phyloP scores from a whole-genome alignment of 2,888 invertebrate genomes.

The Notodonta dromedarius region DNA sequence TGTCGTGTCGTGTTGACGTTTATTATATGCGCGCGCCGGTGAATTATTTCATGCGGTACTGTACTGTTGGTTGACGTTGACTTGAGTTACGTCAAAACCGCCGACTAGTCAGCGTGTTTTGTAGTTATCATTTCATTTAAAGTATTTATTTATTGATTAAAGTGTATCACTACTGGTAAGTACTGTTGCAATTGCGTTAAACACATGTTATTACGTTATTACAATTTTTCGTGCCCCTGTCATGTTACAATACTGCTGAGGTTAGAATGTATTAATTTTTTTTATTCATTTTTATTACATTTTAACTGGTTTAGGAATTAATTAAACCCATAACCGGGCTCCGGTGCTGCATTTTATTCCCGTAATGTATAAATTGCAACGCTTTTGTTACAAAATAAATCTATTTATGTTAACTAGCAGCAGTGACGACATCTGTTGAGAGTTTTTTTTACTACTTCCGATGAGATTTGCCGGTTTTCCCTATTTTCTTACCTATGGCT shows the following conservation, averaged over 20 bases:
- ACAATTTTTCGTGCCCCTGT: background rate
- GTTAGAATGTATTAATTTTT: background rate
- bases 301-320: too few relatives aligned
- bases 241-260: background rate
- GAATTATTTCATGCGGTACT: background rate
- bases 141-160: background rate
- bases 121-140: background rate
- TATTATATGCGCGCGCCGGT: background rate
- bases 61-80: background rate
- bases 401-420: background rate
- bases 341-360: background rate
- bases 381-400: background rate
- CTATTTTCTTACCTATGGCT: background rate
- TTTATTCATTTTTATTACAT: background rate
- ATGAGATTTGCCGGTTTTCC: background rate
- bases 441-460: background rate
- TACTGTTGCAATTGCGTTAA: background rate
- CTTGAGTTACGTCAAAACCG: background rate
- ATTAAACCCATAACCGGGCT: too few relatives aligned
- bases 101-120: background rate
- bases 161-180: background rate
- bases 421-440: background rate
- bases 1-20: background rate
- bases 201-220: background rate
- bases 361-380: background rate